A percentile compares a stretch with the other conserved stretches of the same genome.
Conservation (phyloP, 2,797 vertebrate species). For the Molossus alvarezi region DNA sequence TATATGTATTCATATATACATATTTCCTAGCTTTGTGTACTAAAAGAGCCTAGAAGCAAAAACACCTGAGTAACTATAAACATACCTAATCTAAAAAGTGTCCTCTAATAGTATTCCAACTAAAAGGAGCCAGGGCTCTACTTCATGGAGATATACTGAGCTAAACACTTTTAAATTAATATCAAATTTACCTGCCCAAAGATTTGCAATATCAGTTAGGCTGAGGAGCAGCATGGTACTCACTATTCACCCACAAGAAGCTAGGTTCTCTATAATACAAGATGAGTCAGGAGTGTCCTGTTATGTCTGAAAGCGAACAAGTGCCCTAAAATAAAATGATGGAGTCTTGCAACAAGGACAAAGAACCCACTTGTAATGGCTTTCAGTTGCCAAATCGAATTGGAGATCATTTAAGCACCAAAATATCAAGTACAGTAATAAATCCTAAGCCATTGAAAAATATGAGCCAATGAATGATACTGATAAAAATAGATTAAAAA, state of each 20-base stretch:
- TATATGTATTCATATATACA: not conserved
- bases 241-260: not conserved
- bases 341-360: not conserved
- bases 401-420: not conserved
- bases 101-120: not conserved
- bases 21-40: not conserved
- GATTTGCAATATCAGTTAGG: not conserved
- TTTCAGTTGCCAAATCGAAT: not conserved
- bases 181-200: not conserved
- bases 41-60: not conserved
- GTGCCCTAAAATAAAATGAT: not conserved
- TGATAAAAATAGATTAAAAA: not conserved
- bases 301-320: not conserved
- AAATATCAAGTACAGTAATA: constrained; percentile 25
- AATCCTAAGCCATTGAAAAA: not conserved
- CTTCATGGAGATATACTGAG: not conserved
- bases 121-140: not conserved
- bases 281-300: not conserved
- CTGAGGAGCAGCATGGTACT: not conserved
- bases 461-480: not conserved
- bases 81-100: not conserved
- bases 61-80: not conserved
- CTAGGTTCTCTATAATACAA: not conserved
- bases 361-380: not conserved
- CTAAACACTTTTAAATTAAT: constrained; percentile 29